phyloP scores from a whole-genome alignment of 2,113 vertebrate genomes.

The Dromas ardeola region DNA sequence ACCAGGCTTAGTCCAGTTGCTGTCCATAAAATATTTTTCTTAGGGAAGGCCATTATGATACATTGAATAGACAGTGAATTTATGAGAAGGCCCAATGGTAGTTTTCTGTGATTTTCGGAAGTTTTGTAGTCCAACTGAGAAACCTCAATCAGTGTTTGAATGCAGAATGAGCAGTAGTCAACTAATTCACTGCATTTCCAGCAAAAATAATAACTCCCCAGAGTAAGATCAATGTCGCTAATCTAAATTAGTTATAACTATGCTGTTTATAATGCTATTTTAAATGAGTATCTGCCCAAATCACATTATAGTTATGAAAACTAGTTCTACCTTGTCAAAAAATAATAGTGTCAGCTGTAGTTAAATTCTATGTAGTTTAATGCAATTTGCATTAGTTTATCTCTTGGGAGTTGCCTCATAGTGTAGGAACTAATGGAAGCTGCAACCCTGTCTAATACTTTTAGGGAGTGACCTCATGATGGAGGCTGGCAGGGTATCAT shows the following conservation, averaged over 20 bases:
- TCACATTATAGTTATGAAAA: neutral
- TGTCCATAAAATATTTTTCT: neutral
- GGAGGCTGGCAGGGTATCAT: neutral
- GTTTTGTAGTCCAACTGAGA: neutral
- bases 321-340: neutral
- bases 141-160: neutral
- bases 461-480: neutral
- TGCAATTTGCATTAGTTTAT: neutral
- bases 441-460: neutral
- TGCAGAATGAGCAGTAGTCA: neutral
- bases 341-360: slow-evolving; percentile 2
- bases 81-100: neutral
- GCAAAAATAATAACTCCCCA: neutral
- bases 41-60: neutral
- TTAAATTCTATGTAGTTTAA: neutral
- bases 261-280: neutral
- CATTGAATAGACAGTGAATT: neutral
- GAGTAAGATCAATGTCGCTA: neutral
- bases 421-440: neutral
- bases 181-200: neutral
- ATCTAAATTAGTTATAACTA: neutral
- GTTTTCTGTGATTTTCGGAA: neutral
- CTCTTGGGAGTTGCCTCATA: neutral
- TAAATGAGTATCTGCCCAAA: neutral
- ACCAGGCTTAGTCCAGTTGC: neutral